Conservation (phyloP, 1,140 invertebrate species). For the Platorchestia sp. region DNA sequence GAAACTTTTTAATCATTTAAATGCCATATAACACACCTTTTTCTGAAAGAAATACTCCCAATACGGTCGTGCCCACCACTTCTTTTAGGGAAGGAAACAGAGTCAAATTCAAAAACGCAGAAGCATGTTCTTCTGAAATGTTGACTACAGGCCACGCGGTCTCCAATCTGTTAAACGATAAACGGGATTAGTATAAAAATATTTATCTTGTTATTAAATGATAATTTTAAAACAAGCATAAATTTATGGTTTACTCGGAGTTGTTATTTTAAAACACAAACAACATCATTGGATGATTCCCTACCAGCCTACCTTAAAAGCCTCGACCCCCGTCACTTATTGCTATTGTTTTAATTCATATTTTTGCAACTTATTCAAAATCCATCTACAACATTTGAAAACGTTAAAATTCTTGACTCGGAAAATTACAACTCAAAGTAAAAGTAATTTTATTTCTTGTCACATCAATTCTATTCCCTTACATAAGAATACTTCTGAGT, state of each 20-base stretch:
- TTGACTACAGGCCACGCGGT: not conserved
- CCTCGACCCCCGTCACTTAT: too few species aligned
- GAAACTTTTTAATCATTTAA: not conserved
- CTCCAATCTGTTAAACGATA: not conserved
- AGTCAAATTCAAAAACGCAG: not conserved
- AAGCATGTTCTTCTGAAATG: not conserved
- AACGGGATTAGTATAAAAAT: not conserved
- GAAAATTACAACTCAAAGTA: not conserved
- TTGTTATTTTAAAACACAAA: not conserved
- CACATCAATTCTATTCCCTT: not conserved
- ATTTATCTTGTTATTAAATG: not conserved
- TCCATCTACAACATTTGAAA: not conserved
- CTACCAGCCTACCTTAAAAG: not conserved
- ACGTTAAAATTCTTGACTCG: not conserved
- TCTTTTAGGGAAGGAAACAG: not conserved
- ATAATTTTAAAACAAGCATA: not conserved
- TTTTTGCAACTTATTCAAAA: not conserved
- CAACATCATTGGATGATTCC: not conserved
- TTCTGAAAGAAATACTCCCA: not conserved
- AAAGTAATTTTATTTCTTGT: not conserved
- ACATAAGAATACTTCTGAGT: conserved; percentile 16
- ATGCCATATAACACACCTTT: not conserved
- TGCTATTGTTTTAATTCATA: too few species aligned
- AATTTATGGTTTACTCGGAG: not conserved
- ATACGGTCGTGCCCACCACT: not conserved